These are phyloP conservation scores for Monoplex corrugatus DNA, from an alignment of 2,888 invertebrate species.

Conservation along the genomic window DNA sequence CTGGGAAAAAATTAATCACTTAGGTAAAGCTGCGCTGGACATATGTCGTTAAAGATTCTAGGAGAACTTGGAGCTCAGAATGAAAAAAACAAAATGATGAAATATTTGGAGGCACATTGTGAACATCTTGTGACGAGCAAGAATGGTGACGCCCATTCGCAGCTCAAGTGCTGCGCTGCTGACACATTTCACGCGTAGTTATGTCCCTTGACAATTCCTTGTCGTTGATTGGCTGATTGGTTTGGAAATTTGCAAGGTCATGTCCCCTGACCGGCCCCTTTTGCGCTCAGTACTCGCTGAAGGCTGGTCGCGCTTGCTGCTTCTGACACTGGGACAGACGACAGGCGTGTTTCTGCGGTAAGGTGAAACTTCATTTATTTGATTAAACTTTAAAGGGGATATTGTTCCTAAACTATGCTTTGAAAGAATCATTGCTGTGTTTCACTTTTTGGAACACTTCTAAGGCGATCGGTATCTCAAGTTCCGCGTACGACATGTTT, in stretches of 20 bases:
- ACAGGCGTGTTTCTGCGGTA: conserved; percentile 31
- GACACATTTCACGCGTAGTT: not conserved
- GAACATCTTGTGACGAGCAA: no score
- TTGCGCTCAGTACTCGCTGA: conserved; percentile 36
- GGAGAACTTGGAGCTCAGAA: not conserved
- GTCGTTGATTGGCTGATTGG: conserved; percentile 47
- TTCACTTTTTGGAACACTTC: not conserved
- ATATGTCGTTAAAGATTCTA: not conserved
- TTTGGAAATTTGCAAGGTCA: conserved; percentile 56
- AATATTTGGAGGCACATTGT: no score
- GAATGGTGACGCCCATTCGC: conserved; percentile 38
- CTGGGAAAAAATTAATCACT: not conserved
- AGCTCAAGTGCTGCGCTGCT: not conserved
- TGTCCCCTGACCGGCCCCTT: conserved; percentile 50
- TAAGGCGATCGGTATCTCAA: not conserved
- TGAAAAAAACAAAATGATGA: not conserved
- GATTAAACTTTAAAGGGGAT: not conserved
- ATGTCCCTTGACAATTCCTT: conserved; percentile 20
- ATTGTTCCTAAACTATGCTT: not conserved
- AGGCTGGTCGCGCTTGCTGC: conserved; percentile 31
- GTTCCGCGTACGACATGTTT: not conserved
- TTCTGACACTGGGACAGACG: conserved; percentile 43
- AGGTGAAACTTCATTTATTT: conserved; percentile 39
- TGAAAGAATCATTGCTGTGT: not conserved
- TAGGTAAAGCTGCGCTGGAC: not conserved